Conservation (phyloP, 2,797 vertebrate species). For the Setipinna tenuifilis region DNA sequence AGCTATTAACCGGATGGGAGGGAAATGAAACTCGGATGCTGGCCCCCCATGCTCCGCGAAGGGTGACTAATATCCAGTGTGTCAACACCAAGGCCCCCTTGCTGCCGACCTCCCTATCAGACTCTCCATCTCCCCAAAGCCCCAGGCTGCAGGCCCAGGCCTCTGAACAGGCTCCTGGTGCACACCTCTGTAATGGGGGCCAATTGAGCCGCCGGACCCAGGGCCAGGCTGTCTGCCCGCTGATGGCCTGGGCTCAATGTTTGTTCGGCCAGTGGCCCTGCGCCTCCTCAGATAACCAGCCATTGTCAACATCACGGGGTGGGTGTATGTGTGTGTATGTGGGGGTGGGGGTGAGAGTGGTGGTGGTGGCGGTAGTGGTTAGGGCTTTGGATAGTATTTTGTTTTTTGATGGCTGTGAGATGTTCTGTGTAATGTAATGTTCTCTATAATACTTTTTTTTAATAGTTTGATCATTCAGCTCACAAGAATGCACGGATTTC, state of each 20-base stretch:
- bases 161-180: slow-evolving; percentile 74
- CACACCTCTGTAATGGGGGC: slow-evolving; percentile 76
- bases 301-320: background rate
- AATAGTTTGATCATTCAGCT: background rate
- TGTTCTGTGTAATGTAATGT: background rate
- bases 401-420: background rate
- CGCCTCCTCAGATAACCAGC: background rate
- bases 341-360: background rate
- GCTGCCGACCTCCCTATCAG: slow-evolving; percentile 71
- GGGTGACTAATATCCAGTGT: slow-evolving; percentile 74
- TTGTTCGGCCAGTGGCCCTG: slow-evolving; percentile 23
- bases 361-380: too few relatives aligned
- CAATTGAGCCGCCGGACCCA: slow-evolving; percentile 77
- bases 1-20: slow-evolving; percentile 68
- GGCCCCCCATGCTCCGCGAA: slow-evolving; percentile 64
- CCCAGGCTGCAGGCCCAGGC: slow-evolving; percentile 66
- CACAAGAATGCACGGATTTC: background rate
- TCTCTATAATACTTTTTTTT: too few relatives aligned
- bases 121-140: slow-evolving; percentile 78
- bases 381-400: background rate
- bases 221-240: slow-evolving; percentile 65
- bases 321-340: background rate
- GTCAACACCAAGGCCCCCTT: slow-evolving; percentile 72
- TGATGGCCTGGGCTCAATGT: slow-evolving; percentile 75
- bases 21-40: slow-evolving; percentile 72